Percentiles rank a stretch among this genome's conserved stretches.
phyloP scores from a whole-genome alignment of 1,140 invertebrate genomes.

The Cecropterus lyciades region DNA sequence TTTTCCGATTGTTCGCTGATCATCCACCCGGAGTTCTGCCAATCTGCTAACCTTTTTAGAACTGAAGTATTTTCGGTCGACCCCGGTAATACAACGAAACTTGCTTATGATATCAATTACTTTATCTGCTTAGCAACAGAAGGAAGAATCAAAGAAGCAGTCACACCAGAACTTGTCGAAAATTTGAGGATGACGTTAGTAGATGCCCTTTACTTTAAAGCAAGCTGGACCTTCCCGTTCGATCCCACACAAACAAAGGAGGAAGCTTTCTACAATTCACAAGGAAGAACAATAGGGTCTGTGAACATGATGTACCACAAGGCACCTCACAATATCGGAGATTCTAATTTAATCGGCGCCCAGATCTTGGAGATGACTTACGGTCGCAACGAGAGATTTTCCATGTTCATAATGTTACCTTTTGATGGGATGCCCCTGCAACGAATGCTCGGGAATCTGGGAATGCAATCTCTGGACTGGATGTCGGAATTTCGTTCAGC shows the following conservation, averaged over 20 bases:
- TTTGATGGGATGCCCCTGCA: constrained; percentile 71
- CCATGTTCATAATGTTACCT: constrained; percentile 89
- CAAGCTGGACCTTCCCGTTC: constrained; percentile 88
- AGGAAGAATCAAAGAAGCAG: constrained; percentile 61
- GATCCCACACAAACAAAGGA: constrained; percentile 84
- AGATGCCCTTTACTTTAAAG: constrained; percentile 92
- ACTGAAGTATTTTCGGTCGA: constrained; percentile 67
- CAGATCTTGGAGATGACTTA: constrained; percentile 89
- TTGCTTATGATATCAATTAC: constrained; percentile 72
- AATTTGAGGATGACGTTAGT: constrained; percentile 87
- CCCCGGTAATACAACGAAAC: constrained; percentile 60
- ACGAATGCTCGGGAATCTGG: constrained; percentile 76
- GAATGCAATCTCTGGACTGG: constrained; percentile 81
- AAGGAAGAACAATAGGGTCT: constrained; percentile 75
- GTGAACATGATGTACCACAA: constrained; percentile 85
- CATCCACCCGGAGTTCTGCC: constrained; percentile 71
- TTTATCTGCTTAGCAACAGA: constrained; percentile 71
- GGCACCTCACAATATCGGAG: constrained; percentile 68
- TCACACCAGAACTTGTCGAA: constrained; percentile 65
- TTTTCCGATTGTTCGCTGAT: constrained; percentile 60
- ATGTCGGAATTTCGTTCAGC: constrained; percentile 75
- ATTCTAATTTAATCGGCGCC: constrained; percentile 80
- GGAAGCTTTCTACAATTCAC: constrained; percentile 80
- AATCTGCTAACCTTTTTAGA: constrained; percentile 61
- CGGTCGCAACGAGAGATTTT: constrained; percentile 85